A percentile compares a stretch with the other conserved stretches of the same genome.
phyloP scores from a whole-genome alignment of 2,113 vertebrate species.

The Malurus elegans region DNA sequence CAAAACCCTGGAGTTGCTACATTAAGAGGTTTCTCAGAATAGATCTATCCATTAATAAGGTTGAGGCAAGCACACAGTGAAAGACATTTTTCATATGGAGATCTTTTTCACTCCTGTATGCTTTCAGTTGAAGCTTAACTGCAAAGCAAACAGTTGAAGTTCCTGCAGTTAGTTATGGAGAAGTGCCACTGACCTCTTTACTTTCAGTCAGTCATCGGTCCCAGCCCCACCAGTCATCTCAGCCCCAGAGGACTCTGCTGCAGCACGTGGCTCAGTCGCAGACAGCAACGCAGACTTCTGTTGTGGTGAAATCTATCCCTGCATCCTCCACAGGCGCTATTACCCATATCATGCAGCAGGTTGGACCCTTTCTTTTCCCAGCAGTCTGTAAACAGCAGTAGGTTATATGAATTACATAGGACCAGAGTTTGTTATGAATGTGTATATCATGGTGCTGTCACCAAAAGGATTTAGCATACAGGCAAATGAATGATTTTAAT shows the following conservation, averaged over 20 bases:
- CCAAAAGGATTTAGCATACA: not conserved
- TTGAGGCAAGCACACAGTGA: not conserved
- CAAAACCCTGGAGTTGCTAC: not conserved
- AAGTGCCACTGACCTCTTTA: slow-evolving; percentile 69
- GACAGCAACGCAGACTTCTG: slow-evolving; percentile 79
- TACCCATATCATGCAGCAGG: slow-evolving; percentile 84
- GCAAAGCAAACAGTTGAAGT: slow-evolving; percentile 19
- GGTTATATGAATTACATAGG: not conserved
- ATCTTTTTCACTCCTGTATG: not conserved
- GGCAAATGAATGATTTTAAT: not conserved
- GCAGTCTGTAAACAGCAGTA: not conserved
- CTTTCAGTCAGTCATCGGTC: slow-evolving; percentile 81
- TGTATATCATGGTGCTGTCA: not conserved
- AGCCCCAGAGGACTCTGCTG: slow-evolving; percentile 77
- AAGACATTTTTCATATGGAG: not conserved
- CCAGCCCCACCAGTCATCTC: slow-evolving; percentile 75
- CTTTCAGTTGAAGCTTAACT: slow-evolving; percentile 64
- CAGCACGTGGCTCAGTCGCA: slow-evolving; percentile 81
- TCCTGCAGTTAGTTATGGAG: slow-evolving; percentile 51
- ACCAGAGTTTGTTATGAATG: not conserved
- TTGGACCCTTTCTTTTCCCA: slow-evolving; percentile 67
- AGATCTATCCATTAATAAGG: not conserved
- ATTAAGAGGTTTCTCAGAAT: not conserved
- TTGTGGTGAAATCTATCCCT: slow-evolving; percentile 82
- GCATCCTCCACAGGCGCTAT: slow-evolving; percentile 76